phyloP scores from a whole-genome alignment of 2,797 vertebrate genomes.

The Chrosomus eos region DNA sequence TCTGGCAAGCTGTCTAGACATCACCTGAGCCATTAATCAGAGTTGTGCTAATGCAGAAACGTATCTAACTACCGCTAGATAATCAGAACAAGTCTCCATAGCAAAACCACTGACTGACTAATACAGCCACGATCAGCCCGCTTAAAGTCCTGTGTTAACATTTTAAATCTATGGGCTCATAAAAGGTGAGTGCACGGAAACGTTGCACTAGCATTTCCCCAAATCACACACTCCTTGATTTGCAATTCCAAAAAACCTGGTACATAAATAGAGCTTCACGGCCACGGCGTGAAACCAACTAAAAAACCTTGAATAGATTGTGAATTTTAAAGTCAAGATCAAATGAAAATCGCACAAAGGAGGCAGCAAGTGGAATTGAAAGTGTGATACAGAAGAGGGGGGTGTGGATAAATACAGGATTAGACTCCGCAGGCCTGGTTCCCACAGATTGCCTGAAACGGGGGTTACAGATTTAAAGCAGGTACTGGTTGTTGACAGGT shows the following conservation, averaged over 20 bases:
- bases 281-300: conserved; percentile 77
- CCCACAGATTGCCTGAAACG: conserved; percentile 85
- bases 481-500: conserved; percentile 84
- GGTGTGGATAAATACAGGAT: conserved; percentile 84
- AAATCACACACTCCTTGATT: conserved; percentile 76
- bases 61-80: conserved; percentile 31
- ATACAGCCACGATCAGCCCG: conserved; percentile 73
- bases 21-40: conserved; percentile 59
- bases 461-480: conserved; percentile 83
- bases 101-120: conserved; percentile 55
- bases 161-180: conserved; percentile 77
- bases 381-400: conserved; percentile 85
- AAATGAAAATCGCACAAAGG: conserved; percentile 86
- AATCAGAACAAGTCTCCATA: conserved; percentile 53
- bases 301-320: conserved; percentile 85
- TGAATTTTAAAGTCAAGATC: conserved; percentile 86
- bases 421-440: conserved; percentile 85
- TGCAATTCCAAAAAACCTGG: conserved; percentile 79
- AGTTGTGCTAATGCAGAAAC: conserved; percentile 35
- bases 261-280: conserved; percentile 78
- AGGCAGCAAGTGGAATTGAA: conserved; percentile 84
- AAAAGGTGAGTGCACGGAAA: conserved; percentile 74
- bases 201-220: conserved; percentile 69
- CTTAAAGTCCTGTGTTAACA: conserved; percentile 81
- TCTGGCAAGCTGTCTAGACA: conserved; percentile 60